Percentiles rank a stretch among this genome's conserved stretches.
phyloP scores from a whole-genome alignment of 35 echinoderm and acorn worm species.

The Strongylocentrotus purpuratus region DNA sequence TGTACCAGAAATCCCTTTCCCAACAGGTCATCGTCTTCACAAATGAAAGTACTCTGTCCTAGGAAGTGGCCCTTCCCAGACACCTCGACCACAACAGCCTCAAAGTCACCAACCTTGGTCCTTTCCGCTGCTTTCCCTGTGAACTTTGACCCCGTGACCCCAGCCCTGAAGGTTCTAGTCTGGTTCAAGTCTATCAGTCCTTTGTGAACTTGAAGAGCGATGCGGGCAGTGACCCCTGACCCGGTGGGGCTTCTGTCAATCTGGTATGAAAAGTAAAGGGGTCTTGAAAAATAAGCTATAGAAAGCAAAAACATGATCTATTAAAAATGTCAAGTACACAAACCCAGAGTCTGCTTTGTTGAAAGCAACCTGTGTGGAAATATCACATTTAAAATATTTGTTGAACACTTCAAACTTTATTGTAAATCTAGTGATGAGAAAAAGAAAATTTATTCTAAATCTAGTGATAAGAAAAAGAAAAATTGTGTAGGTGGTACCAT shows the following conservation, averaged over 20 bases:
- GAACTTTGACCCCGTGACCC: conserved; percentile 63
- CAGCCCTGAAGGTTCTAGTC: conserved; percentile 72
- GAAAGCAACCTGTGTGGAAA: no score
- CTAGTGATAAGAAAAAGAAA: background rate
- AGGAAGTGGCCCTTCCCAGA: conserved; percentile 77
- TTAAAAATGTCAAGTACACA: no score
- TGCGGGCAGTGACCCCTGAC: conserved; percentile 85
- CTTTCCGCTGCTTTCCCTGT: conserved; percentile 67
- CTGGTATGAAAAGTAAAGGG: conserved; percentile 40
- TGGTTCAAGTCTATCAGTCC: conserved; percentile 70
- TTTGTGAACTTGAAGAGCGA: conserved; percentile 84
- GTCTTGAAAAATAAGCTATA: no score
- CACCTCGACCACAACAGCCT: conserved; percentile 92
- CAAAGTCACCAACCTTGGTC: conserved; percentile 67
- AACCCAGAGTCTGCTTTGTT: no score
- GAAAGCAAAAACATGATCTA: no score
- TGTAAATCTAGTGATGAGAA: background rate
- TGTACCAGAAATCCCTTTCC: conserved; percentile 73
- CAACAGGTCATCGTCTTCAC: conserved; percentile 77
- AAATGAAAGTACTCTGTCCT: conserved; percentile 69
- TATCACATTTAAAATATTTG: no score
- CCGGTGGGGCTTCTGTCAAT: conserved; percentile 85
- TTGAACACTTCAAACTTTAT: no score
- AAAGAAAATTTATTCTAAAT: background rate
- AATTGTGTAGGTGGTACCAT: background rate